These are phyloP conservation scores for Urocyon cinereoargenteus DNA, from an alignment of 2,797 vertebrate genomes.

Conservation along the genomic window DNA sequence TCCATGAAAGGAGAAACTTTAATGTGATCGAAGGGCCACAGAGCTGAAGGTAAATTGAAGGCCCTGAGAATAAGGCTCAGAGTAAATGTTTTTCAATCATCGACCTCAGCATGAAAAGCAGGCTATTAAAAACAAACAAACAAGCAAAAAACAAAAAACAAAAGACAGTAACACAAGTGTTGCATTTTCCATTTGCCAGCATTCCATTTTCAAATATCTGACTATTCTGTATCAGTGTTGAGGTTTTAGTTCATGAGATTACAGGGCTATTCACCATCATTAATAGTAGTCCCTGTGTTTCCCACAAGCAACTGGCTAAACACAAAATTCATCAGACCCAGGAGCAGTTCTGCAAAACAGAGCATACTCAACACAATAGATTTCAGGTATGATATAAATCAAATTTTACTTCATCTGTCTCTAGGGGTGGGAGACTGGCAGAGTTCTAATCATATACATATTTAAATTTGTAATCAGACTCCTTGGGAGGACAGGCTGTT, in stretches of 20 bases:
- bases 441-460: slow-evolving; percentile 87
- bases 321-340: slow-evolving; percentile 73
- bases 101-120: not conserved
- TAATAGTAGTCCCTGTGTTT: slow-evolving; percentile 19
- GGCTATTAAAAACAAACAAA: not conserved
- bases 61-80: not conserved
- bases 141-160: not conserved
- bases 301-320: slow-evolving; percentile 70
- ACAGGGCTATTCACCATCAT: slow-evolving; percentile 38
- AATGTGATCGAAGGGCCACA: not conserved
- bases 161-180: not conserved
- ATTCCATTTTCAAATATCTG: slow-evolving; percentile 30
- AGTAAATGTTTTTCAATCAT: not conserved
- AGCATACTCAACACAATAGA: slow-evolving; percentile 52
- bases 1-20: not conserved
- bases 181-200: not conserved
- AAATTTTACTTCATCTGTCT: slow-evolving; percentile 86
- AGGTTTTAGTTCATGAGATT: slow-evolving; percentile 17
- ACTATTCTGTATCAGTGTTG: not conserved
- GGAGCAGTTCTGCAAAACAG: slow-evolving; percentile 33
- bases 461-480: slow-evolving; percentile 88
- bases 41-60: slow-evolving; percentile 46
- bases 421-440: slow-evolving; percentile 79
- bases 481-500: slow-evolving; percentile 78
- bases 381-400: slow-evolving; percentile 83